phyloP scores from a whole-genome alignment of 2,113 vertebrate species.

The Lepus timidus region DNA sequence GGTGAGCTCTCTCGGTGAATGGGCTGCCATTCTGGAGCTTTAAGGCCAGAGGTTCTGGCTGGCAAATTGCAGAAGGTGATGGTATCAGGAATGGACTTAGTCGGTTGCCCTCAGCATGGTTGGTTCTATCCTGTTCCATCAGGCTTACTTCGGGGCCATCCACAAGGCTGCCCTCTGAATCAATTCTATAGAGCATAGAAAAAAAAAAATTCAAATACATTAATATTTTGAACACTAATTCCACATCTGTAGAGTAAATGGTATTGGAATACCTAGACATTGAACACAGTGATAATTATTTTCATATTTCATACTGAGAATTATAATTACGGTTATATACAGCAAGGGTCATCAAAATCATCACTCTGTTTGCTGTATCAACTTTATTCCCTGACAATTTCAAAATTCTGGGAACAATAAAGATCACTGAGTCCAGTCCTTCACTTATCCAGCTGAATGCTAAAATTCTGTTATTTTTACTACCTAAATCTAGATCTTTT shows the following conservation, averaged over 20 bases:
- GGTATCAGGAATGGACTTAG: conserved; percentile 90
- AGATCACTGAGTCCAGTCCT: neutral
- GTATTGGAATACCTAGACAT: neutral
- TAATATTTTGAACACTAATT: neutral
- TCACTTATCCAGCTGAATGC: neutral
- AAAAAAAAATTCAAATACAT: conserved; percentile 51
- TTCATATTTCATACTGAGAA: neutral
- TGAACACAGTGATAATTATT: neutral
- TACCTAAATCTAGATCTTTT: neutral
- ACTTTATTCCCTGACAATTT: neutral
- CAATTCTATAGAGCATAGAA: conserved; percentile 87
- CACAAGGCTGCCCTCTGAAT: conserved; percentile 94
- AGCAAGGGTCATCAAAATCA: neutral
- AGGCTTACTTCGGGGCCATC: conserved; percentile 98
- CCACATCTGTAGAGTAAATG: neutral
- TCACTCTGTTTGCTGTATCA: neutral
- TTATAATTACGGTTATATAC: too few relatives aligned
- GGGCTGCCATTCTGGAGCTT: conserved; percentile 94
- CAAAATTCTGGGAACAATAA: neutral
- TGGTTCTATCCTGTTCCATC: conserved; percentile 98
- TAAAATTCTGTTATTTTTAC: neutral
- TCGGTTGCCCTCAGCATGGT: conserved; percentile 96
- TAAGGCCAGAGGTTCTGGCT: conserved; percentile 86
- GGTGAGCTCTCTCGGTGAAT: conserved; percentile 86
- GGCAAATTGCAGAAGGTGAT: conserved; percentile 89